Evolutionary conservation across 2,888 invertebrate species (phyloP).

Genomic region (Lasius platythorax): DNA sequence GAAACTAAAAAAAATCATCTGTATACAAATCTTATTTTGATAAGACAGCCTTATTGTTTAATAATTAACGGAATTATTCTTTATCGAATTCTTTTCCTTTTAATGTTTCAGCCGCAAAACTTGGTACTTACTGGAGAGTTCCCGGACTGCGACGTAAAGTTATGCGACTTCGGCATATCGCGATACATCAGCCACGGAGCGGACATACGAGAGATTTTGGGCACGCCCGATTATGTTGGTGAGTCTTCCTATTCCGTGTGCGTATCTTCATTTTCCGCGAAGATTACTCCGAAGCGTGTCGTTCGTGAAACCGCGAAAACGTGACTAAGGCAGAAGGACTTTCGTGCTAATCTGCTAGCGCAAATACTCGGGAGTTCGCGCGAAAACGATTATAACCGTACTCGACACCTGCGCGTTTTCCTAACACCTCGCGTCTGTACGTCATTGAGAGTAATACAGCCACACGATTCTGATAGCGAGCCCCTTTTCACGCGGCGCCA

Average conservation of each 20-base stretch:
- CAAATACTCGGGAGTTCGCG: neutral
- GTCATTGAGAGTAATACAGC: constrained; percentile 2
- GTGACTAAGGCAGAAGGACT: neutral
- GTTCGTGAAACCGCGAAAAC: constrained; percentile 12
- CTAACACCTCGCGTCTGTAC: neutral
- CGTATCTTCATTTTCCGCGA: neutral
- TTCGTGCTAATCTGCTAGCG: neutral
- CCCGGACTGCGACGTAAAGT: constrained; percentile 93
- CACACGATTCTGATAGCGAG: neutral
- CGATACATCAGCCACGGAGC: constrained; percentile 96
- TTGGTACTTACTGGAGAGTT: constrained; percentile 93
- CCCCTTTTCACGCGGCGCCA: neutral
- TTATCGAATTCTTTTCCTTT: neutral
- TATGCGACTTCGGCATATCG: constrained; percentile 98
- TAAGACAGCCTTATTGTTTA: neutral
- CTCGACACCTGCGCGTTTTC: constrained; percentile 12
- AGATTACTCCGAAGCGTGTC: neutral
- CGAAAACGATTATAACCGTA: constrained; percentile 8
- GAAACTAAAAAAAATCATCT: neutral
- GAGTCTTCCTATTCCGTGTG: constrained; percentile 82
- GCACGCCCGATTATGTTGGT: constrained; percentile 98
- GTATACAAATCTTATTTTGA: neutral
- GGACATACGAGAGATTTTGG: constrained; percentile 97
- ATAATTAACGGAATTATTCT: neutral
- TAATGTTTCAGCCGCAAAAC: constrained; percentile 94